Base-by-base conservation (phyloP, 2,113 vertebrate species). In the Carettochelys insculpta region DNA sequence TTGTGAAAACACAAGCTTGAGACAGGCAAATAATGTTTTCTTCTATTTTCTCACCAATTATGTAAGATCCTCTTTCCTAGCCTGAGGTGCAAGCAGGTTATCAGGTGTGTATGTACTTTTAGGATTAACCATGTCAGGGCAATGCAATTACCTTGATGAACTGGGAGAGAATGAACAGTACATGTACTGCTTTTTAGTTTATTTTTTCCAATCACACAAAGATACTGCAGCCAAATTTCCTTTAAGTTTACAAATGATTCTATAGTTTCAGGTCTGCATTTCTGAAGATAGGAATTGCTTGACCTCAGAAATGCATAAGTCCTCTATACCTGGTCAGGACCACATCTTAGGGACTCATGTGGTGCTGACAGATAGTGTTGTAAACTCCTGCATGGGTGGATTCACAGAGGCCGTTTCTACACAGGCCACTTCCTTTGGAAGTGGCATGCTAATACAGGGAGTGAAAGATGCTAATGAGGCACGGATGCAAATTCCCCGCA, bases 21-120 rank as follows among this genome's bases (percentile, higher is more conserved):
- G 87, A 88, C 87, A 97, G 96, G 89, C 90, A 93, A 94, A 92
- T 94, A 96, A 96, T 92, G 89, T 97, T 96, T 97, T 96, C 94
- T 96, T 97, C 92, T 97, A 90, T 94, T 97, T 98, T 98, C 96
- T 96, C 96, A 96, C 94, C 97, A 98, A 97, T 98, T 98, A 98
- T 87, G 90, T 10, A 76, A 96, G 96, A 98, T 97, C 97, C 93
- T 93, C 68, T 96, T 89, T 95, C 95, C 87, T 50, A 71, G 81
- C 96, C 97, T 80, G 82, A 95, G 91, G 96, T 92, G 85, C 78
- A 82, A 10, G 52, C 6, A 87, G 85, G 88, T 95, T 95, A 95
- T 96, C 91, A 92, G 88, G 93, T 52, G 75, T 68, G 73, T 89
- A 91, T 95, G 79, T 95, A 54, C 48, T 91, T 95, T 97, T 34